These are phyloP conservation scores for Cololabis saira DNA, from an alignment of 2,113 vertebrate genomes.

Conservation along the genomic window DNA sequence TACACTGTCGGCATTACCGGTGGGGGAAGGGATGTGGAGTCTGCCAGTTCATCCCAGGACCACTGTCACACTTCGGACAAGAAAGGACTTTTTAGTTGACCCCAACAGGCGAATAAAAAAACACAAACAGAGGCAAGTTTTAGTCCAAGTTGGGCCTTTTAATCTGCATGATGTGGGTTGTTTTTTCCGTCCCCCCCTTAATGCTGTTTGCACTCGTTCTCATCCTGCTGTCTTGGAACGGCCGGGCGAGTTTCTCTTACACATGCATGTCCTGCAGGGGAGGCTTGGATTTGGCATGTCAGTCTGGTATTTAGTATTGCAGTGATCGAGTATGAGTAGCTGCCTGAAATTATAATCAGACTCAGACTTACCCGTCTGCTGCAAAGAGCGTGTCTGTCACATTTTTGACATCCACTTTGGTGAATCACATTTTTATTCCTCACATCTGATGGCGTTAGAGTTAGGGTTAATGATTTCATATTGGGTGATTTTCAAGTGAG, in stretches of 20 bases:
- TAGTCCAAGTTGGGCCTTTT: constrained; percentile 51
- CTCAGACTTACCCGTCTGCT: too few relatives aligned
- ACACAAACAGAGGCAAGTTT: constrained; percentile 73
- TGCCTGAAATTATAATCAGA: constrained; percentile 23
- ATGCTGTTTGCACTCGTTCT: constrained; percentile 15
- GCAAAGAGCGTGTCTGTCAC: too few relatives aligned
- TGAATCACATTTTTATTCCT: too few relatives aligned
- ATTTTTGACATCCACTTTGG: too few relatives aligned
- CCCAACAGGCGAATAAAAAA: constrained; percentile 39
- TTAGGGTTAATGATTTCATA: too few relatives aligned
- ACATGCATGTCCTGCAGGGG: constrained; percentile 51
- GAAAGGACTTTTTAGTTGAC: constrained; percentile 60
- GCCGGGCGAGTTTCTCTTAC: constrained; percentile 21
- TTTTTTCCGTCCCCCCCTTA: constrained; percentile 20
- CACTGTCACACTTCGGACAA: constrained; percentile 64
- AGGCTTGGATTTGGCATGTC: constrained; percentile 38
- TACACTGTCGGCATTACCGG: constrained; percentile 75
- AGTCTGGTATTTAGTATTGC: constrained; percentile 3
- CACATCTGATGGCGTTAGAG: too few relatives aligned
- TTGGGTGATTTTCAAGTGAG: too few relatives aligned
- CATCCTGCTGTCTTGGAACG: constrained; percentile 19
- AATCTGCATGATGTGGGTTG: constrained; percentile 64
- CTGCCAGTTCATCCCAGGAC: constrained; percentile 46
- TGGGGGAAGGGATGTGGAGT: constrained; percentile 47
- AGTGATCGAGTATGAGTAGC: not conserved